Evolutionary conservation across 2,888 invertebrate genomes (phyloP).

Genomic region (Drosophila nr. perissopoda): DNA sequence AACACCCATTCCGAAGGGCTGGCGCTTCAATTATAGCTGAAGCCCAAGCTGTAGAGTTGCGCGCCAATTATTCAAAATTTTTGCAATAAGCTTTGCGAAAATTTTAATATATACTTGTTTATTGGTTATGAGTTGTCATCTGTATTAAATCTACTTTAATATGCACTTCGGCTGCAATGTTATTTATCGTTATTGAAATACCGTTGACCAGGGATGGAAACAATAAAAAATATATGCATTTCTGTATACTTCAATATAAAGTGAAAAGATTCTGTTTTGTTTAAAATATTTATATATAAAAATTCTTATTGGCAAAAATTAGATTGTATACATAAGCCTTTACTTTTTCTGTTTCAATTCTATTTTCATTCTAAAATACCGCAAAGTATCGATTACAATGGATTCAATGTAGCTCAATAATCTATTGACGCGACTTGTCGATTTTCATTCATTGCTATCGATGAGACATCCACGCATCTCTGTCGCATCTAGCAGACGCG

Average conservation of each 20-base stretch:
- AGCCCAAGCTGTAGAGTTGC: background rate
- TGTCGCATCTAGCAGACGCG: conserved; percentile 55
- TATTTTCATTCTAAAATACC: background rate
- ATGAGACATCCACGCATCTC: conserved; percentile 44
- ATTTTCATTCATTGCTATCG: conserved; percentile 17
- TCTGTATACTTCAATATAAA: background rate
- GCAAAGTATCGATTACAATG: background rate
- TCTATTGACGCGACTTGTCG: background rate
- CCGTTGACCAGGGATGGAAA: background rate
- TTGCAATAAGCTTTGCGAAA: conserved; percentile 10
- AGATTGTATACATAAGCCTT: background rate
- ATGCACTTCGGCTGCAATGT: background rate
- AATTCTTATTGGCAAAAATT: background rate
- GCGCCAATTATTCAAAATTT: conserved; percentile 42
- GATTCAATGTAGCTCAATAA: background rate
- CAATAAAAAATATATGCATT: background rate
- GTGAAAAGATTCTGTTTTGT: background rate
- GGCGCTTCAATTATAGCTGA: background rate
- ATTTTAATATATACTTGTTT: conserved; percentile 6
- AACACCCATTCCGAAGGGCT: background rate
- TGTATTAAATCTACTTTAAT: background rate
- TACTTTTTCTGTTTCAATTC: background rate
- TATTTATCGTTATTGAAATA: conserved; percentile 1
- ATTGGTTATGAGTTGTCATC: conserved; percentile 27
- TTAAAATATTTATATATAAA: background rate